A percentile compares a stretch with the other conserved stretches of the same genome.
These are phyloP conservation scores for Odobenus rosmarus DNA, from an alignment of 2,113 vertebrate species.

Conservation along the genomic window DNA sequence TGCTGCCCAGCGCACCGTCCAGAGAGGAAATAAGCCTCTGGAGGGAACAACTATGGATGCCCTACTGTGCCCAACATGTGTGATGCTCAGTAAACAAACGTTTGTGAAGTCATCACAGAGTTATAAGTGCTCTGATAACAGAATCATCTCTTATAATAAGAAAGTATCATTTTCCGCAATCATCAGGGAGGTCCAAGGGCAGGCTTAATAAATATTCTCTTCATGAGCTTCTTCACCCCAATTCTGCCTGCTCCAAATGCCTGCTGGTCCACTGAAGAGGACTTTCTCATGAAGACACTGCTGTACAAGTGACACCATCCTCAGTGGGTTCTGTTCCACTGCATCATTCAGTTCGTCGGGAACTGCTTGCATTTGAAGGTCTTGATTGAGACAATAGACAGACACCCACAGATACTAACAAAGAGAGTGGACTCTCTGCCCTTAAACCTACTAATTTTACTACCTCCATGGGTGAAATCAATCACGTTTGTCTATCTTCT, in stretches of 20 bases:
- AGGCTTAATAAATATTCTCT: not conserved
- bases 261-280: not conserved
- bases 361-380: not conserved
- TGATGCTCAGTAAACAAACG: not conserved
- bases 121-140: not conserved
- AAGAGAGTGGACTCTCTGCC: not conserved
- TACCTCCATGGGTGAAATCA: not conserved
- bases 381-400: not conserved
- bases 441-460: not conserved
- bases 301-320: not conserved
- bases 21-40: not conserved
- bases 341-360: not conserved
- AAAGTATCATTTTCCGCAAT: not conserved
- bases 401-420: not conserved
- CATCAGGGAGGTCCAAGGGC: not conserved
- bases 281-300: not conserved
- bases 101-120: not conserved
- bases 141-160: not conserved
- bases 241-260: not conserved
- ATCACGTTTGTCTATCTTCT: constrained; percentile 10
- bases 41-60: not conserved
- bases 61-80: not conserved
- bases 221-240: not conserved
- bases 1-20: not conserved
- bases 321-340: not conserved